Conservation (phyloP, 1,140 invertebrate genomes). For the Planococcus citri region DNA sequence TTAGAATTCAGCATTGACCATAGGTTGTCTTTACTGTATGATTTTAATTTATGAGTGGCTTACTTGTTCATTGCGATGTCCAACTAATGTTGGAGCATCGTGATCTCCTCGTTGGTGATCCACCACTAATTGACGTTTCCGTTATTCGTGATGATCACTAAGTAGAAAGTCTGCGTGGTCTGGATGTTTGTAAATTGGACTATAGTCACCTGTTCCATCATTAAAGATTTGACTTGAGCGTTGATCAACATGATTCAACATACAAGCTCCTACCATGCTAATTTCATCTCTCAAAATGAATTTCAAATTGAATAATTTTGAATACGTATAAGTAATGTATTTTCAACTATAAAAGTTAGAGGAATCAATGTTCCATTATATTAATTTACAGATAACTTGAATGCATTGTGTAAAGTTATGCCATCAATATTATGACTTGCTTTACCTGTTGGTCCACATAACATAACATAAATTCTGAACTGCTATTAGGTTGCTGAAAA, state of each 20-base stretch:
- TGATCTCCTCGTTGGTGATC: no score
- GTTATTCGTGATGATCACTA: no score
- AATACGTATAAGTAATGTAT: neutral
- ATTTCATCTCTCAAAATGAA: constrained; percentile 26
- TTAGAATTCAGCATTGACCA: no score
- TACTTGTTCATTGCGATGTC: no score
- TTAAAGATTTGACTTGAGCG: constrained; percentile 23
- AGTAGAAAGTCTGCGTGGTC: no score
- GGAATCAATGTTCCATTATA: no score
- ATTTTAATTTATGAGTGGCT: no score
- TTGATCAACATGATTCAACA: constrained; percentile 22
- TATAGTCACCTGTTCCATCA: constrained; percentile 22
- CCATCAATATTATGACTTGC: neutral
- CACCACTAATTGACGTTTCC: no score
- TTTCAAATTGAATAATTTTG: constrained; percentile 17
- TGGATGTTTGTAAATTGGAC: no score
- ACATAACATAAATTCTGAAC: neutral
- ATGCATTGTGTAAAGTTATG: constrained; percentile 17
- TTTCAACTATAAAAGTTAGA: neutral
- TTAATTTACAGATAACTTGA: neutral
- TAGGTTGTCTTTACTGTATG: no score
- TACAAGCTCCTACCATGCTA: constrained; percentile 15
- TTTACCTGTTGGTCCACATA: constrained; percentile 16
- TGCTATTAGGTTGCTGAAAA: neutral
- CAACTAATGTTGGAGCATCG: no score